Percentiles rank a stretch among this genome's conserved stretches.
phyloP scores from a whole-genome alignment of 2,888 invertebrate genomes.

The Miltochrista miniata region DNA sequence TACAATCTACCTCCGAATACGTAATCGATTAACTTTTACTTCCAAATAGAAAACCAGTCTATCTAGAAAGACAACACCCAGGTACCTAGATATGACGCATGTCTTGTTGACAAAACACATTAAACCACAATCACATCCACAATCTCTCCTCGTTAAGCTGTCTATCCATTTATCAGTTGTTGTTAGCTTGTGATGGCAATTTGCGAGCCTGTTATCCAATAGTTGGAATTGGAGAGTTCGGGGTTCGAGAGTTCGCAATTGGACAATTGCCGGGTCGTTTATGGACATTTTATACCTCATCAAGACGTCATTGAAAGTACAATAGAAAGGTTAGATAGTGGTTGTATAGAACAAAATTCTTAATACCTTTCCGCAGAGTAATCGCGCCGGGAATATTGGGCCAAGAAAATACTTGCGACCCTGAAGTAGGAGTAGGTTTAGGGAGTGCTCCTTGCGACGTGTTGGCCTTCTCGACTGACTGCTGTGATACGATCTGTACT shows the following conservation, averaged over 20 bases:
- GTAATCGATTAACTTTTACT: neutral
- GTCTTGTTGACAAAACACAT: neutral
- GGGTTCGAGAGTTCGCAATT: conserved; percentile 62
- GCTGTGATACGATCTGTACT: no score
- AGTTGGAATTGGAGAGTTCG: conserved; percentile 65
- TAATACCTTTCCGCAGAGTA: no score
- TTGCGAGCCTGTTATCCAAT: conserved; percentile 70
- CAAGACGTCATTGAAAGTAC: conserved; percentile 35
- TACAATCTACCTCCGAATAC: neutral
- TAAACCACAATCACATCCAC: conserved; percentile 12
- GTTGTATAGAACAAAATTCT: no score
- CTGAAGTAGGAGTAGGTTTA: no score
- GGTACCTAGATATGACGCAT: no score
- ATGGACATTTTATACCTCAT: conserved; percentile 55
- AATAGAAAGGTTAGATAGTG: neutral
- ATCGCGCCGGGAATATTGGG: no score
- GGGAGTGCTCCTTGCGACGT: no score
- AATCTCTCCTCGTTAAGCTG: conserved; percentile 34
- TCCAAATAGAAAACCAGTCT: conserved; percentile 1
- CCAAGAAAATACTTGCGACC: no score
- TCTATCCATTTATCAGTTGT: conserved; percentile 28
- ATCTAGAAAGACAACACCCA: neutral
- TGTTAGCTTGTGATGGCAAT: conserved; percentile 45
- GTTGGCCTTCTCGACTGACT: no score
- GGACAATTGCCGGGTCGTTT: conserved; percentile 64